Evolutionary conservation across 53 echinoderm and acorn worm genomes (phyloP).

Genomic region (Henricia sp.): DNA sequence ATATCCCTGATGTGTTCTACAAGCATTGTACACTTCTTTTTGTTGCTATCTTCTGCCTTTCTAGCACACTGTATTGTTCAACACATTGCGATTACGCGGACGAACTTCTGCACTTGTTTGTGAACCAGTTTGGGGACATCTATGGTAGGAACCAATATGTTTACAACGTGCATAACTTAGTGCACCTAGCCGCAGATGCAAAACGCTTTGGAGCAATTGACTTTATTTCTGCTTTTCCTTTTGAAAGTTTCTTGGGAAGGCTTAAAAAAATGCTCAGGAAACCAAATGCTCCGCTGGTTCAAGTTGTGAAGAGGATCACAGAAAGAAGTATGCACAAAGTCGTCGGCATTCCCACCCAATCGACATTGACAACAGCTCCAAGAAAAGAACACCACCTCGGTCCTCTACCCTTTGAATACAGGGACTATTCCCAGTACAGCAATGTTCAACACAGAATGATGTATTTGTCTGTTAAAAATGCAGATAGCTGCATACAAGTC

Average conservation of each 20-base stretch:
- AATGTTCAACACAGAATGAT: not conserved
- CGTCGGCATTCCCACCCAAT: not conserved
- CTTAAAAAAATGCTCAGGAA: constrained; percentile 55
- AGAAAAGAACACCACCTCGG: constrained; percentile 24
- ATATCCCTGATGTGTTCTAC: constrained; percentile 29
- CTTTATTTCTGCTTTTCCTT: constrained; percentile 51
- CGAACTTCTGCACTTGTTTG: constrained; percentile 50
- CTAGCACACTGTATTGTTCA: constrained; percentile 15
- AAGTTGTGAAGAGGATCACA: constrained; percentile 35
- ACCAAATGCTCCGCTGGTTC: constrained; percentile 23
- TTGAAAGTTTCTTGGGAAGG: constrained; percentile 55
- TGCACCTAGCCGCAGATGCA: constrained; percentile 52
- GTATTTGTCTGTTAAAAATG: not conserved
- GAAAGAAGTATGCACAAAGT: constrained; percentile 26
- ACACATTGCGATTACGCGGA: constrained; percentile 49
- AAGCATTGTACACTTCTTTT: constrained; percentile 35
- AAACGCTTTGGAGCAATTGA: constrained; percentile 45
- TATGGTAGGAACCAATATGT: constrained; percentile 59
- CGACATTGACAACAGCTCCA: not conserved
- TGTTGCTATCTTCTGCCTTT: constrained; percentile 23
- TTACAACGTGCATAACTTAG: constrained; percentile 70
- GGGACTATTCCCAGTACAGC: constrained; percentile 11
- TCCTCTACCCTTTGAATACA: constrained; percentile 26
- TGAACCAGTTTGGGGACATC: constrained; percentile 38
- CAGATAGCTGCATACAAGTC: constrained; percentile 45